Base-by-base conservation (phyloP, 2,888 invertebrate genomes). In the Drosophila antonietae region DNA sequence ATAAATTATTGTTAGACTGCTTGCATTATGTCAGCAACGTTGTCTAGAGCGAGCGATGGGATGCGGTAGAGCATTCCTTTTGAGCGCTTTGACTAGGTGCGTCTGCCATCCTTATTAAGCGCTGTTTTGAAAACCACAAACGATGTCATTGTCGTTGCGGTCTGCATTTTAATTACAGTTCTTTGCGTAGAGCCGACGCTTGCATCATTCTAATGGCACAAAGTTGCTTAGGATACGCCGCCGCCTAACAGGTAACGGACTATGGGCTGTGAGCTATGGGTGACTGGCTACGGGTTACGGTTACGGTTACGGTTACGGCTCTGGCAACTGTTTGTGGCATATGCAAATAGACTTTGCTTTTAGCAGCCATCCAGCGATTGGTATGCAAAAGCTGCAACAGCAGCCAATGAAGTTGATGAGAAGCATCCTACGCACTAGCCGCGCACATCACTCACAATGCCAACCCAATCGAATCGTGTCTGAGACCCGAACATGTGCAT, bases 121-220 rank as follows among this genome's bases (percentile, higher is more conserved):
- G 46, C 65, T 64, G 59, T 57, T 70, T 69, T 62, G 44, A 63
- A 55, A 63, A 57, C 51, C 62, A 49, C 23, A 65, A 64, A 60
- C 65, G 61, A 56, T 49, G 58, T 46, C 77, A 60, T 77, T 69
- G 80, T 75, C 51, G 63, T 28, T 76, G 68, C 65, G 69, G 68
- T 61, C 74, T 80, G 83, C 72, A 82, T 81, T 79, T 83, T 79
- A 82, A 82, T 83, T 83, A 74, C 71, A 65, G 53, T 71, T 70
- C 66, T 80, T 76, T 73, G 57, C 64, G 39, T 18, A n/a, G 57
- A 65, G 44, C 70, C 68, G 51, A 73, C 60, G 62, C 73, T 59
- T 63, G 66, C 64, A 41, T 67, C 69, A 70, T 82, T 78, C 78
- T 80, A 82, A 81, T 80, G 72, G 66, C 65, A 70, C 69, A 75